A percentile compares a stretch with the other conserved stretches of the same genome.
phyloP scores from a whole-genome alignment of 1,140 invertebrate species.

The Lepidurus couesii region DNA sequence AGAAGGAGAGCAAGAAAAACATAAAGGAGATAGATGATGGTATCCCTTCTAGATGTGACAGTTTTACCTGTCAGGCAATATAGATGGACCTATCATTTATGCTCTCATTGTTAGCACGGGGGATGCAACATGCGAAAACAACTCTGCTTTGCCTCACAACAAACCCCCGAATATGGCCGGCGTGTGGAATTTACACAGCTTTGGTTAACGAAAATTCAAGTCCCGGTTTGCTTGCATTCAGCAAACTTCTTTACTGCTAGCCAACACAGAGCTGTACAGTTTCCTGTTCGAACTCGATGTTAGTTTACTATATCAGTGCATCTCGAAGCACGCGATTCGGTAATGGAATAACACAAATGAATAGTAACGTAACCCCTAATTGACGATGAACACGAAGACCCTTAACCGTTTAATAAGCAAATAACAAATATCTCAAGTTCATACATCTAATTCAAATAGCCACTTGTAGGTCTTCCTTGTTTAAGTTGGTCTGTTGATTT shows the following conservation, averaged over 20 bases:
- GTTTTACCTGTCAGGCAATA: not conserved
- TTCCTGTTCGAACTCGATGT: too few species aligned
- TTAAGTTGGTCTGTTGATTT: not conserved
- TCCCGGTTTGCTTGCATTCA: not conserved
- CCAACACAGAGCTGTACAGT: too few species aligned
- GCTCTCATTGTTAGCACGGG: not conserved
- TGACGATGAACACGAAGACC: not conserved
- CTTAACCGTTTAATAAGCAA: not conserved
- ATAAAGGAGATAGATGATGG: not conserved
- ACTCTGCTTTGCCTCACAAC: not conserved
- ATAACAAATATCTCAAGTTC: too few species aligned
- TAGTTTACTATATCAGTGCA: not conserved
- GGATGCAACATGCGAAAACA: constrained; percentile 5
- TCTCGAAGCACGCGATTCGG: not conserved
- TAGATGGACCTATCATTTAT: not conserved
- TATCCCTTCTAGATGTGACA: not conserved
- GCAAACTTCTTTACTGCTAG: too few species aligned
- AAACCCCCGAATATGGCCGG: not conserved
- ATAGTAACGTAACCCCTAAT: not conserved
- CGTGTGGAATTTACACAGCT: not conserved
- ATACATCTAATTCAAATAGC: too few species aligned
- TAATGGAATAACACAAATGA: not conserved
- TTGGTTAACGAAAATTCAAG: not conserved
- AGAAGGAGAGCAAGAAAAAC: not conserved
- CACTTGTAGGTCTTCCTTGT: too few species aligned